phyloP scores from a whole-genome alignment of 2,797 vertebrate genomes.

The Sebastes minor region DNA sequence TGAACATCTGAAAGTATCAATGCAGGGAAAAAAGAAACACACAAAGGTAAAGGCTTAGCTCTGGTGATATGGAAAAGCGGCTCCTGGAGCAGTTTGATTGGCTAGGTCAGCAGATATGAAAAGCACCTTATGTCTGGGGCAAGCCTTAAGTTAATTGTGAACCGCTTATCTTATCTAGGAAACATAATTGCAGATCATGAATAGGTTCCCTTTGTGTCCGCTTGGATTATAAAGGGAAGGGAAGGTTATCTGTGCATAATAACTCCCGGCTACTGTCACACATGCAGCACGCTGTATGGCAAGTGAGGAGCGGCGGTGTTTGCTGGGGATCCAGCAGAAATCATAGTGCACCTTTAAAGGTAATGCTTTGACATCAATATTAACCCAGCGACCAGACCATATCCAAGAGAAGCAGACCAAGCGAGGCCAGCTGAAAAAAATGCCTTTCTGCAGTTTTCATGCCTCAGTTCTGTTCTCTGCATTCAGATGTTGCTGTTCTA shows the following conservation, averaged over 20 bases:
- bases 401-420: slow-evolving; percentile 25
- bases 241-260: slow-evolving; percentile 71
- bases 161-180: slow-evolving; percentile 79
- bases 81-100: slow-evolving; percentile 70
- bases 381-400: slow-evolving; percentile 2
- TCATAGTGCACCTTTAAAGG: slow-evolving; percentile 27
- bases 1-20: slow-evolving; percentile 34
- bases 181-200: slow-evolving; percentile 80
- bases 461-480: slow-evolving; percentile 39
- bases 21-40: slow-evolving; percentile 2
- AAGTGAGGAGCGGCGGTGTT: slow-evolving; percentile 28
- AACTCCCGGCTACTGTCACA: slow-evolving; percentile 55
- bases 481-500: slow-evolving; percentile 19
- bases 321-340: slow-evolving; percentile 44
- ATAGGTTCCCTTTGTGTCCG: slow-evolving; percentile 67
- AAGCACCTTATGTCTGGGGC: slow-evolving; percentile 66
- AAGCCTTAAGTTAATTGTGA: slow-evolving; percentile 78
- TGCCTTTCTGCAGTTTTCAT: slow-evolving; percentile 48
- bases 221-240: slow-evolving; percentile 64
- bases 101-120: slow-evolving; percentile 79
- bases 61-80: slow-evolving; percentile 59
- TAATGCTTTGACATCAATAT: slow-evolving; percentile 60
- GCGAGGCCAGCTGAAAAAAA: slow-evolving; percentile 45
- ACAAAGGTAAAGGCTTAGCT: slow-evolving; percentile 53
- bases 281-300: slow-evolving; percentile 27